Evolutionary conservation across 2,113 vertebrate genomes (phyloP).

Genomic region (Euleptes europaea): DNA sequence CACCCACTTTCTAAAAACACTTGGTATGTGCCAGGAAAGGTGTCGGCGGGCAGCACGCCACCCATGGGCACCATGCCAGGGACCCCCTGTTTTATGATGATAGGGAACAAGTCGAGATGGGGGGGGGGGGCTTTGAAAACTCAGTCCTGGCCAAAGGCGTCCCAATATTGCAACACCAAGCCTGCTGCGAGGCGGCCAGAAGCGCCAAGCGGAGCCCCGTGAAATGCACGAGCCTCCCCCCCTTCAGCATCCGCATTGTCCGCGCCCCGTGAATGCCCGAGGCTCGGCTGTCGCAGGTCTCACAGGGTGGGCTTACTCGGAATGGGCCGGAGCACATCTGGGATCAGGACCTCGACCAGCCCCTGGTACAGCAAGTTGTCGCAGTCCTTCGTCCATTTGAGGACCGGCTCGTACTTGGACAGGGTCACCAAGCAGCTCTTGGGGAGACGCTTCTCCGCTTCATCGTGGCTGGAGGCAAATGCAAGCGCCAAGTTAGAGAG

Average conservation of each 20-base stretch:
- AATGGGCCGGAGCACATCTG: slow-evolving; percentile 89
- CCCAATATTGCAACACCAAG: neutral
- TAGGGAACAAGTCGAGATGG: neutral
- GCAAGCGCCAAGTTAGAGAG: neutral
- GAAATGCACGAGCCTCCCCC: neutral
- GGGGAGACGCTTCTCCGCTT: slow-evolving; percentile 90
- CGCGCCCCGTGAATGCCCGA: neutral
- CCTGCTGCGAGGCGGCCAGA: neutral
- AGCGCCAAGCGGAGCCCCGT: neutral
- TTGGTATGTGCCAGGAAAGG: too few relatives aligned
- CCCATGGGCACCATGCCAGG: too few relatives aligned
- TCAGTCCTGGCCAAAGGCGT: neutral
- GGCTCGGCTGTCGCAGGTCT: neutral
- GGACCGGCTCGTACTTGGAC: slow-evolving; percentile 88
- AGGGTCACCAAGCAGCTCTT: slow-evolving; percentile 86
- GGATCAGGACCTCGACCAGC: slow-evolving; percentile 90
- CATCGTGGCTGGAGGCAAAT: slow-evolving; percentile 76
- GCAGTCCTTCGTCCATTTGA: slow-evolving; percentile 86
- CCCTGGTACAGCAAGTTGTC: slow-evolving; percentile 92
- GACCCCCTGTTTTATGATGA: neutral
- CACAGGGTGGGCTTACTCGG: slow-evolving; percentile 80
- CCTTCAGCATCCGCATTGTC: too few relatives aligned
- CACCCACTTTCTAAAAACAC: too few relatives aligned
- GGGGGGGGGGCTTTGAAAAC: neutral
- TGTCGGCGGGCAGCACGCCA: too few relatives aligned